Conservation (phyloP, 2,797 vertebrate species). For the Hirundo rustica region DNA sequence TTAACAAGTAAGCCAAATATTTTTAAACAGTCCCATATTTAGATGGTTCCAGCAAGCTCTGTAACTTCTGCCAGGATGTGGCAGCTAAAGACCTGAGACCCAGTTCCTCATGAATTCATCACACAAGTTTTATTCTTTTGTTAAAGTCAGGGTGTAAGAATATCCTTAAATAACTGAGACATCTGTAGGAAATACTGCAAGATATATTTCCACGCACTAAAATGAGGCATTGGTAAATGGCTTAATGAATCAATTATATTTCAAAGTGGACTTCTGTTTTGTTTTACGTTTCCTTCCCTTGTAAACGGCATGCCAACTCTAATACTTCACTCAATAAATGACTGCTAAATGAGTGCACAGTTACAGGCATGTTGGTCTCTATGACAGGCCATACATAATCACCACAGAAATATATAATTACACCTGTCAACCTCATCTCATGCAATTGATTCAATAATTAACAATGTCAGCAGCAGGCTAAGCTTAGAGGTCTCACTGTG, state of each 20-base stretch:
- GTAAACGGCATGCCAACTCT: slow-evolving; percentile 57
- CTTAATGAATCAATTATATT: slow-evolving; percentile 60
- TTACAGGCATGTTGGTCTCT: slow-evolving; percentile 75
- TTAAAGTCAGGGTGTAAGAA: not conserved
- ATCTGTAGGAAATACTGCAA: not conserved
- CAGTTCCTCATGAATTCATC: not conserved
- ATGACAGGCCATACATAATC: slow-evolving; percentile 81
- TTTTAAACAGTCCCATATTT: not conserved
- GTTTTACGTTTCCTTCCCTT: slow-evolving; percentile 51
- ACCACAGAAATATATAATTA: slow-evolving; percentile 87
- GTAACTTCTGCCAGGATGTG: not conserved
- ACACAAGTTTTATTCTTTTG: not conserved
- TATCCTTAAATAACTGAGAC: not conserved
- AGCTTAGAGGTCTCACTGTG: slow-evolving; percentile 78
- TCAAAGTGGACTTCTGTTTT: slow-evolving; percentile 36
- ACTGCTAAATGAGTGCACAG: slow-evolving; percentile 74
- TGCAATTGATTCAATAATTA: slow-evolving; percentile 86
- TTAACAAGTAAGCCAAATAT: not conserved
- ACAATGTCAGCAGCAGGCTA: slow-evolving; percentile 74
- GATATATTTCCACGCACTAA: not conserved
- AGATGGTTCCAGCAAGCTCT: not conserved
- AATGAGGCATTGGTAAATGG: slow-evolving; percentile 17
- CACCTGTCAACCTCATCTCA: slow-evolving; percentile 85
- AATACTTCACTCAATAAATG: slow-evolving; percentile 75
- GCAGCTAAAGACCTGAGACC: not conserved